Evolutionary conservation across 2,888 invertebrate species (phyloP), one percentile per base, ranked within the genome.

Genomic region (Aphidius colemani): DNA sequence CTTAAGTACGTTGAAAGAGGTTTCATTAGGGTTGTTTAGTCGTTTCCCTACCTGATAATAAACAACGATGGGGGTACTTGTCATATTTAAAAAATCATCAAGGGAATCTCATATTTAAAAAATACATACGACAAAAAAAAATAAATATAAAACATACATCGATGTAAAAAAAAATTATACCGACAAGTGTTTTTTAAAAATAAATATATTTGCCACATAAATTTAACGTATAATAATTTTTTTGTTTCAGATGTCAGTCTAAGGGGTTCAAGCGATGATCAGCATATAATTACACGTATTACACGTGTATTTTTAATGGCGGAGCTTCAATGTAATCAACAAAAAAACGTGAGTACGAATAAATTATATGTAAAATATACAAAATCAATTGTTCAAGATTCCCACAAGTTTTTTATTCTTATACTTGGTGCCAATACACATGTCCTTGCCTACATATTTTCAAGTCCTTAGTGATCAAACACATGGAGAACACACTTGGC

Each of bases 371-470:
- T 39, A 3, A 18, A 7, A 10, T 30, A 45, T 7, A 45, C 45
- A 13, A 7, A 7, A 1, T 4, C 4, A 57, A 51, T 51, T 7
- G 39, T 6, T 45, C n/a, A 57, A 62, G 59, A 65, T 64, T 64
- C 60, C 53, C 63, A 63, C 64, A 64, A 57, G 58, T 67, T 65
- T 18, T 18, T 18, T 18, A 18, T 18, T 18, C 63, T 62, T 66
- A 55, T 6, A 51, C 13, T 51, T 18, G 41, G 43, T 43, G 13
- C n/a, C 43, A 13, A 0, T 30, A 30, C 30, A 30, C 30, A 30
- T 30, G 9, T 53, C 2, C 6, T 11, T 13, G 30, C 45, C 56
- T 46, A 46, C 57, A 46, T 57, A 46, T 11, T 46, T 18, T 46
- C 2, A 18, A 18, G 30, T 1, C 30, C 3, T 5, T 30, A 30